Evolutionary conservation across 2,888 invertebrate genomes (phyloP).

Genomic region (Caenorhabditis zanzibari): DNA sequence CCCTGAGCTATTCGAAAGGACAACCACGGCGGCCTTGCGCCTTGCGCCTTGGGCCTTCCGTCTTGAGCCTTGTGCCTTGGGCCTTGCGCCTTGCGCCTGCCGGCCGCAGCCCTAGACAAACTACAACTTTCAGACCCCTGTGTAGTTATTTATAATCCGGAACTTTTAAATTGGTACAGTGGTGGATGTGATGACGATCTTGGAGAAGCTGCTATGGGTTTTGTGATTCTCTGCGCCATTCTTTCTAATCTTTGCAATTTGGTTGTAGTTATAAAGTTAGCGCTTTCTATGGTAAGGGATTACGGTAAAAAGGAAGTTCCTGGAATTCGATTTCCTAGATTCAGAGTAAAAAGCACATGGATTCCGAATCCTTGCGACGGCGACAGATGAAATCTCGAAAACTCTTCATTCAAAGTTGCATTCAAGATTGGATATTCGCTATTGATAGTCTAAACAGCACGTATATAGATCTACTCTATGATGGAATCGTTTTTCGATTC

Average conservation of each 20-base stretch:
- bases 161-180: constrained; percentile 48
- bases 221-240: constrained; percentile 29
- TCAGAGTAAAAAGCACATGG: constrained; percentile 13
- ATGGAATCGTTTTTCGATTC: constrained; percentile 32
- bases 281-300: constrained; percentile 10
- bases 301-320: not conserved
- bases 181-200: constrained; percentile 45
- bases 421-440: constrained; percentile 57
- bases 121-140: constrained; percentile 34
- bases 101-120: too few species aligned
- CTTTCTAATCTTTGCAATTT: constrained; percentile 45
- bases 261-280: constrained; percentile 37
- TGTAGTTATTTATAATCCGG: constrained; percentile 27
- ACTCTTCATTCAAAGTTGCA: constrained; percentile 56
- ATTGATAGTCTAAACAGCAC: constrained; percentile 46
- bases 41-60: too few species aligned
- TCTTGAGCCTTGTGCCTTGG: too few species aligned
- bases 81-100: too few species aligned
- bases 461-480: constrained; percentile 12
- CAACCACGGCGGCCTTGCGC: too few species aligned
- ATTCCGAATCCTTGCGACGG: constrained; percentile 19
- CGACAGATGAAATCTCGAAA: constrained; percentile 32
- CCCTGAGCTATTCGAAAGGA: too few species aligned
- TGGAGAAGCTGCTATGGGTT: constrained; percentile 26
- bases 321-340: not conserved